These are phyloP conservation scores for Sepiola atlantica DNA, from an alignment of 2,888 invertebrate species.

Conservation along the genomic window DNA sequence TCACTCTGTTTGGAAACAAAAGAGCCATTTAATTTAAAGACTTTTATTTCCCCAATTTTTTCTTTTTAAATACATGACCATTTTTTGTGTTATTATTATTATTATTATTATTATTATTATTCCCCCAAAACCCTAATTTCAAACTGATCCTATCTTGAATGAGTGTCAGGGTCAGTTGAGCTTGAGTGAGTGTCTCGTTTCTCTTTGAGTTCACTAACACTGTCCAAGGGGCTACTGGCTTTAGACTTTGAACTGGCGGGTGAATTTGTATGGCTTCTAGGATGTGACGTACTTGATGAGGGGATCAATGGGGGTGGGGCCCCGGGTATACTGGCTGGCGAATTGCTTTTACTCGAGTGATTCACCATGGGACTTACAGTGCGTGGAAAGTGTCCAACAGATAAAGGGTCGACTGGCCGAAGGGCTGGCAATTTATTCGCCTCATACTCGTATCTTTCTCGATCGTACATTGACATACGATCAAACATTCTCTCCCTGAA, in stretches of 20 bases:
- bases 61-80: neutral
- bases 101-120: neutral
- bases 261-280: conserved; percentile 63
- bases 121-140: neutral
- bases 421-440: conserved; percentile 55
- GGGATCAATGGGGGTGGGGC: conserved; percentile 68
- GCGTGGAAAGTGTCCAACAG: conserved; percentile 57
- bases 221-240: conserved; percentile 64
- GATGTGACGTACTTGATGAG: conserved; percentile 61
- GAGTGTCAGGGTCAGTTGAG: conserved; percentile 66
- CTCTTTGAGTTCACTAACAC: conserved; percentile 63
- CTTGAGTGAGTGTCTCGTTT: conserved; percentile 61
- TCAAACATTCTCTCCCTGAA: conserved; percentile 61
- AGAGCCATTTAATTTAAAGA: neutral
- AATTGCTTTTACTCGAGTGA: conserved; percentile 60
- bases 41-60: neutral
- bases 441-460: conserved; percentile 58
- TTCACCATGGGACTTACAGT: conserved; percentile 65
- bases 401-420: conserved; percentile 57
- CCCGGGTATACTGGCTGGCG: conserved; percentile 64
- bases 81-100: neutral
- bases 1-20: neutral
- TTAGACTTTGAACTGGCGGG: conserved; percentile 64
- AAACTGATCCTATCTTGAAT: conserved; percentile 60
- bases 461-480: conserved; percentile 60